A percentile compares a stretch with the other conserved stretches of the same genome.
phyloP scores from a whole-genome alignment of 2,888 invertebrate genomes.

The Acanthoscelides obtectus region DNA sequence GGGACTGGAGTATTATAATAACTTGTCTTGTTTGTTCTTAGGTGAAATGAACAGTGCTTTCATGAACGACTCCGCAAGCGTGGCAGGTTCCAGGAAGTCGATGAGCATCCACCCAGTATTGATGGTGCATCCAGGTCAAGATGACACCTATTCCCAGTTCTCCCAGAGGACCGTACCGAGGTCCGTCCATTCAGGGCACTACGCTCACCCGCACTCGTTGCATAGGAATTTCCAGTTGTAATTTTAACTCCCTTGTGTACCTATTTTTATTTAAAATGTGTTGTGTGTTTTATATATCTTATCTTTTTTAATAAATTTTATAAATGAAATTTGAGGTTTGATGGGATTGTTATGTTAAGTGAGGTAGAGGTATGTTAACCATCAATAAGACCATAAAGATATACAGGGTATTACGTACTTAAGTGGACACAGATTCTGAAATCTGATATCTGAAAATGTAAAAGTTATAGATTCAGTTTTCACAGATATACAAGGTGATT shows the following conservation, averaged over 20 bases:
- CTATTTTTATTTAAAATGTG: background rate
- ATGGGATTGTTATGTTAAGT: background rate
- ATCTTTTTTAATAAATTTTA: background rate
- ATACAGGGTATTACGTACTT: no score
- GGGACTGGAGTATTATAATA: no score
- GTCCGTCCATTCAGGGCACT: conserved; percentile 45
- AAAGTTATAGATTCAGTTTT: no score
- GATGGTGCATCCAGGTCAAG: conserved; percentile 65
- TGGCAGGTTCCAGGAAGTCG: conserved; percentile 79
- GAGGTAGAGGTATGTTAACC: no score
- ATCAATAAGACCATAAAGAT: no score
- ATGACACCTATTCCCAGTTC: conserved; percentile 76
- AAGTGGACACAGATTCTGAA: no score
- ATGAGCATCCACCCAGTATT: conserved; percentile 83
- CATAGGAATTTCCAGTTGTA: conserved; percentile 63
- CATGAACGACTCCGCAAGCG: conserved; percentile 79
- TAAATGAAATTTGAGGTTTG: background rate
- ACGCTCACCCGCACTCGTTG: conserved; percentile 40
- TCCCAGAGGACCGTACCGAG: conserved; percentile 60
- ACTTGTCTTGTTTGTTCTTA: conserved; percentile 48
- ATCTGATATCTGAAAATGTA: no score
- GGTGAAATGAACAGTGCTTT: conserved; percentile 88
- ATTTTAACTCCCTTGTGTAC: conserved; percentile 9
- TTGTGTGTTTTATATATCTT: background rate
- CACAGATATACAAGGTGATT: no score